Evolutionary conservation across 2,113 vertebrate genomes (phyloP), one percentile per base, ranked within the genome.

Genomic region (Cyprinodon tularosa): DNA sequence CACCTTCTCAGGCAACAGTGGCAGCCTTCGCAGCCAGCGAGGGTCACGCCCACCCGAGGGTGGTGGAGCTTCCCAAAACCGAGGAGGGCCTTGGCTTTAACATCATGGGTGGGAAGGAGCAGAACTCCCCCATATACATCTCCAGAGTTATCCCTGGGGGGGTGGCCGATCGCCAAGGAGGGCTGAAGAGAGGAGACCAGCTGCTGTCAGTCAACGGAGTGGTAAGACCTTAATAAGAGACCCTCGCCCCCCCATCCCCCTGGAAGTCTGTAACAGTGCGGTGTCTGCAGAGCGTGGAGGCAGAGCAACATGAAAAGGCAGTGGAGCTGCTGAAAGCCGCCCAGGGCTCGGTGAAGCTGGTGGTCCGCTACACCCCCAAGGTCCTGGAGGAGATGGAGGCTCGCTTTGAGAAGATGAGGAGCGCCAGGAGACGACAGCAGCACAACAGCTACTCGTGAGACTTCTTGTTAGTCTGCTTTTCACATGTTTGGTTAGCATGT

Each of bases 341-440:
- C 0, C 96, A 98, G 87, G 95, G 96, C 45, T 96, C 96, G 0
- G 96, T 97, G 74, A 97, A 97, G 81, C 89, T 97, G 89, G 96
- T 98, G 40, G 96, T 98, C 50, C 94, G 96, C 40, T 98, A 98
- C 81, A 98, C 96, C 0, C 96, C 96, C 0, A 96, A 96, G 8
- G 96, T 97, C 68, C 94, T 98, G 53, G 96, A 98, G 88, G 96
- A 98, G 78, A 98, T 97, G 96, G 96, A 98, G 91, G 96, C 96
- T 37, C 94, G 96, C 66, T 97, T 97, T 15, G 96, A 97, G 93
- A 98, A 97, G 92, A 96, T 98, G 94, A 95, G 96, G 77, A 97
- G 96, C 0, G 96, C 96, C 57, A 93, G 96, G 36, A 90, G 96
- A 75, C 96, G 96, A 72, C 96, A 97, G 88, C 96, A 97, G 81